phyloP scores from a whole-genome alignment of 1,140 invertebrate species.

The Brachionus koreanus region DNA sequence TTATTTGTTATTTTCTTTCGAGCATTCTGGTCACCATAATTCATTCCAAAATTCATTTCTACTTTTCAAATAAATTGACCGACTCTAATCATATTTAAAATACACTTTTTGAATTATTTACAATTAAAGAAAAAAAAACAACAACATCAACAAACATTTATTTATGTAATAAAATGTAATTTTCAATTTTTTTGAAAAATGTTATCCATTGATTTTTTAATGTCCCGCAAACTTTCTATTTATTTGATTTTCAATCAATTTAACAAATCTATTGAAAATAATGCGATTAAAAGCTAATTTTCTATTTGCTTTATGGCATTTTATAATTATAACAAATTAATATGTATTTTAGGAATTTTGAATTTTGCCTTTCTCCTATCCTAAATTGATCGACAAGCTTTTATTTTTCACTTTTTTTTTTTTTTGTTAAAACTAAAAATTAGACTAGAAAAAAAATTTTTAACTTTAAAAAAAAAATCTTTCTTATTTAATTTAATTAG shows the following conservation, averaged over 20 bases:
- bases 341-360: no score
- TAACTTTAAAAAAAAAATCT: no score
- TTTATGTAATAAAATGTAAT: background rate
- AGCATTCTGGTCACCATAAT: background rate
- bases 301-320: background rate
- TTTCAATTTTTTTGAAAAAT: background rate
- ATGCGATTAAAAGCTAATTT: background rate
- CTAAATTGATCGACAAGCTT: no score
- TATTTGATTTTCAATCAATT: background rate
- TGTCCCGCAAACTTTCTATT: background rate
- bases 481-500: background rate
- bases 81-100: background rate
- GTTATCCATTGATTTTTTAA: no score
- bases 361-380: no score
- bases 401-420: no score
- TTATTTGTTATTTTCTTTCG: background rate
- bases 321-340: background rate
- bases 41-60: background rate
- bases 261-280: background rate
- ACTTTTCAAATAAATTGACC: background rate
- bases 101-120: background rate
- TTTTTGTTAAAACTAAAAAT: no score
- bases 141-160: background rate
- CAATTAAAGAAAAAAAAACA: background rate
- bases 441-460: no score